Percentiles rank a stretch among this genome's conserved stretches.
Conservation (phyloP, 2,888 invertebrate genomes). For the Zhuqinia jingwanae region DNA sequence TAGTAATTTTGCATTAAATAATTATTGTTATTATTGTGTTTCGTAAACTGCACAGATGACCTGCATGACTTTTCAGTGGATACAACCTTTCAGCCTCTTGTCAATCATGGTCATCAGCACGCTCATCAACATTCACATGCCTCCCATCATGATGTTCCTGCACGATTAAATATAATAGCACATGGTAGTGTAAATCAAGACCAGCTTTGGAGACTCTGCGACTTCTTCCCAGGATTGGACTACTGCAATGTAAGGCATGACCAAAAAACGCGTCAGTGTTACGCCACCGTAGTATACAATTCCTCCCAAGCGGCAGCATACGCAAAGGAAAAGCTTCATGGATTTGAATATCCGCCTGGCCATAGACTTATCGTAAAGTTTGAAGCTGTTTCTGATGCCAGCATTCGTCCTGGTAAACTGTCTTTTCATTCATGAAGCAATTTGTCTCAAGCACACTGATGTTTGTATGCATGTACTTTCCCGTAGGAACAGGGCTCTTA, state of each 20-base stretch:
- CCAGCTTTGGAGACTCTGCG: slow-evolving; percentile 91
- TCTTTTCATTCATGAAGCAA: neutral
- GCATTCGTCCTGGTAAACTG: slow-evolving; percentile 71
- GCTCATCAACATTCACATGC: slow-evolving; percentile 72
- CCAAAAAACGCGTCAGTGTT: slow-evolving; percentile 80
- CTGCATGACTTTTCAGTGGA: slow-evolving; percentile 78
- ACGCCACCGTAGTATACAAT: slow-evolving; percentile 87
- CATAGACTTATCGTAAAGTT: slow-evolving; percentile 89
- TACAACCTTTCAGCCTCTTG: slow-evolving; percentile 76
- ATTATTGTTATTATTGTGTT: neutral
- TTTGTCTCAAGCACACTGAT: neutral
- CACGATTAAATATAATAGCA: slow-evolving; percentile 87
- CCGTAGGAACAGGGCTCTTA: slow-evolving; percentile 74
- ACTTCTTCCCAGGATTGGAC: slow-evolving; percentile 89
- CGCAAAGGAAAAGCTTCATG: slow-evolving; percentile 92
- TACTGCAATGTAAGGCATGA: slow-evolving; percentile 82
- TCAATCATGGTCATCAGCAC: slow-evolving; percentile 77
- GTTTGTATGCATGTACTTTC: neutral
- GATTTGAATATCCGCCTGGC: slow-evolving; percentile 93
- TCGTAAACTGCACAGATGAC: slow-evolving; percentile 77
- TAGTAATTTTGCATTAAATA: too few relatives aligned
- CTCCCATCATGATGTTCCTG: slow-evolving; percentile 74
- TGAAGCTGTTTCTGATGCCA: slow-evolving; percentile 80
- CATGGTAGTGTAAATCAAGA: slow-evolving; percentile 87
- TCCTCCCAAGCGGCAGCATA: slow-evolving; percentile 87